Percentiles rank a stretch among this genome's conserved stretches.
Evolutionary conservation across 2,888 invertebrate species (phyloP).

Genomic region (Gnatocerus cornutus): DNA sequence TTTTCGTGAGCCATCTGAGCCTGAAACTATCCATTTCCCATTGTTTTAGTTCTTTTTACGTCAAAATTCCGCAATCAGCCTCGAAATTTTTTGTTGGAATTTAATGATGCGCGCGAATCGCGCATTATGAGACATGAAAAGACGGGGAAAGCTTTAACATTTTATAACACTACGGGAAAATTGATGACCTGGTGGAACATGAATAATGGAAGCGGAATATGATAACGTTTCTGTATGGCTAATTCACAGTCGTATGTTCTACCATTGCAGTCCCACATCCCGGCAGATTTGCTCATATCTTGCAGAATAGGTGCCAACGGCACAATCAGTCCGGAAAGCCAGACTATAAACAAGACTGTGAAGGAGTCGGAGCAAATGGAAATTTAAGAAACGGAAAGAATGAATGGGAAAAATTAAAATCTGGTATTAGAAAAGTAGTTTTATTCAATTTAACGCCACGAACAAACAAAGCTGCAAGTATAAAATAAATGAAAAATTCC

Average conservation of each 20-base stretch:
- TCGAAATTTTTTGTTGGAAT: constrained; percentile 35
- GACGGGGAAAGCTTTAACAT: constrained; percentile 33
- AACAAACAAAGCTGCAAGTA: neutral
- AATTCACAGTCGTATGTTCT: constrained; percentile 35
- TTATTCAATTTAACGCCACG: neutral
- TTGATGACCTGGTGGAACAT: constrained; percentile 42
- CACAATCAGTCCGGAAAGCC: constrained; percentile 15
- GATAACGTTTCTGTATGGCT: constrained; percentile 38
- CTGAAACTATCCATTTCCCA: no score
- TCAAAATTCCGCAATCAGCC: constrained; percentile 17
- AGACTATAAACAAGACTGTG: constrained; percentile 7
- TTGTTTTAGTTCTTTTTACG: neutral
- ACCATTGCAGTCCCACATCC: neutral
- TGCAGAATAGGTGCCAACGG: constrained; percentile 18
- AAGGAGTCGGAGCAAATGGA: neutral
- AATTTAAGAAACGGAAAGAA: neutral
- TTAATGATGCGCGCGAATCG: constrained; percentile 42
- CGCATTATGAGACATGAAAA: constrained; percentile 43
- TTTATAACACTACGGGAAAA: constrained; percentile 43
- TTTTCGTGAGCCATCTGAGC: no score
- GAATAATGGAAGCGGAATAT: constrained; percentile 41
- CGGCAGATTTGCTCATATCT: constrained; percentile 8
- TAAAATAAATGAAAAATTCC: neutral
- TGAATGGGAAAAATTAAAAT: neutral
- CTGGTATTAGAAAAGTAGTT: no score